Conservation (phyloP, 1,140 invertebrate genomes). For the Cylas formicarius region DNA sequence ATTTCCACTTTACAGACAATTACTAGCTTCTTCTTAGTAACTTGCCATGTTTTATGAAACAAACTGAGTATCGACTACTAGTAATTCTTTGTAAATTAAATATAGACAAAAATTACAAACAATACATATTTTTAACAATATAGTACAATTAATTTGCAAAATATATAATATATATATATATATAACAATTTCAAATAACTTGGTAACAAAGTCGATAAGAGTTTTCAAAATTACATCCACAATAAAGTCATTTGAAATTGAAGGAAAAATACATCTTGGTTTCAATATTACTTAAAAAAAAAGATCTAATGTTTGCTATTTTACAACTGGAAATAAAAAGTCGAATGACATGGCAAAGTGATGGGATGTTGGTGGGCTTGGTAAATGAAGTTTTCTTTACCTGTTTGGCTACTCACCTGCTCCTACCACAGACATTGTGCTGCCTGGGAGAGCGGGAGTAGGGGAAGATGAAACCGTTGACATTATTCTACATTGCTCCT, state of each 20-base stretch:
- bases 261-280: constrained; percentile 5
- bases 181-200: constrained; percentile 25
- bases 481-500: constrained; percentile 72
- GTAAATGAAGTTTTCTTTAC: constrained; percentile 35
- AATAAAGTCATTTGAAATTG: constrained; percentile 11
- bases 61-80: constrained; percentile 3
- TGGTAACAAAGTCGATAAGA: constrained; percentile 8
- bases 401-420: constrained; percentile 58
- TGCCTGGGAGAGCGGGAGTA: constrained; percentile 54
- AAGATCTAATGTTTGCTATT: constrained; percentile 1
- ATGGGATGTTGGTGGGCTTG: constrained; percentile 11
- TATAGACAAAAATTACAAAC: constrained; percentile 15
- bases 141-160: constrained; percentile 14
- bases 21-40: constrained; percentile 12
- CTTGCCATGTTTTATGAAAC: constrained; percentile 1
- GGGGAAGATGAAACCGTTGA: constrained; percentile 59
- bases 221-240: constrained; percentile 11
- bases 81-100: constrained; percentile 15
- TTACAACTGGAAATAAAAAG: constrained; percentile 9
- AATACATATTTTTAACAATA: constrained; percentile 23
- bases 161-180: no score
- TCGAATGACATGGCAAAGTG: constrained; percentile 19
- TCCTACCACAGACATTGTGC: constrained; percentile 52
- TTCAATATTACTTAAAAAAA: constrained; percentile 1
- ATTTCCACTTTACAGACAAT: constrained; percentile 14